phyloP scores from a whole-genome alignment of 2,113 vertebrate genomes.

The Petroica traversi region DNA sequence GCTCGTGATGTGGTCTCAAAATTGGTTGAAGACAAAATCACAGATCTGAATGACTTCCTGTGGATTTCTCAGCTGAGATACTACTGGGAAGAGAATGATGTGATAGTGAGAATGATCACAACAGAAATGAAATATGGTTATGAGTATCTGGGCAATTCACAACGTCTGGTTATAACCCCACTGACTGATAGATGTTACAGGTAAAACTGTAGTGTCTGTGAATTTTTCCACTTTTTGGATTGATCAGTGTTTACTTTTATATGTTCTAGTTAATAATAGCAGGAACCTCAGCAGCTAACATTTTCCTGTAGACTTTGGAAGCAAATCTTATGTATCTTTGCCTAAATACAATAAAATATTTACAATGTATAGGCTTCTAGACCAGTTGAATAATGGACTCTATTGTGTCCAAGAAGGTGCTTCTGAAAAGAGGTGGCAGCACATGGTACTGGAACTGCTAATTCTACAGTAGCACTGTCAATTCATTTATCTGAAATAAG shows the following conservation, averaged over 20 bases:
- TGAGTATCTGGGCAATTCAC: constrained; percentile 92
- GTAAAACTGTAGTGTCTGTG: constrained; percentile 41
- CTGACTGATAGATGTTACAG: constrained; percentile 94
- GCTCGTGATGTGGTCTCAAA: constrained; percentile 90
- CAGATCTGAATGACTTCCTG: constrained; percentile 86
- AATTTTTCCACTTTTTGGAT: neutral
- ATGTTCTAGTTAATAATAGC: neutral
- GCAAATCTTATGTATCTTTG: neutral
- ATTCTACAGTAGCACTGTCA: neutral
- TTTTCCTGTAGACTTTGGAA: neutral
- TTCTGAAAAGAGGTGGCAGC: neutral
- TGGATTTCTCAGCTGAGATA: constrained; percentile 95
- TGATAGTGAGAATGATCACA: constrained; percentile 89
- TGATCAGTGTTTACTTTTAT: neutral
- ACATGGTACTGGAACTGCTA: neutral
- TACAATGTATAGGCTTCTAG: neutral
- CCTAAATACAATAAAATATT: neutral
- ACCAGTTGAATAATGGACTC: neutral
- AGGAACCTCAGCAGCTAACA: neutral
- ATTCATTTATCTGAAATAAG: neutral
- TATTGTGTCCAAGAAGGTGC: neutral
- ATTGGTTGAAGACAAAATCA: constrained; percentile 77
- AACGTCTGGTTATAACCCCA: constrained; percentile 89
- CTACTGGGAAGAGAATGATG: constrained; percentile 83
- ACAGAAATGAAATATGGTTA: constrained; percentile 88